Evolutionary conservation across 2,888 invertebrate species (phyloP), one percentile per base, ranked within the genome.

Genomic region (Chrysodeixis includens): DNA sequence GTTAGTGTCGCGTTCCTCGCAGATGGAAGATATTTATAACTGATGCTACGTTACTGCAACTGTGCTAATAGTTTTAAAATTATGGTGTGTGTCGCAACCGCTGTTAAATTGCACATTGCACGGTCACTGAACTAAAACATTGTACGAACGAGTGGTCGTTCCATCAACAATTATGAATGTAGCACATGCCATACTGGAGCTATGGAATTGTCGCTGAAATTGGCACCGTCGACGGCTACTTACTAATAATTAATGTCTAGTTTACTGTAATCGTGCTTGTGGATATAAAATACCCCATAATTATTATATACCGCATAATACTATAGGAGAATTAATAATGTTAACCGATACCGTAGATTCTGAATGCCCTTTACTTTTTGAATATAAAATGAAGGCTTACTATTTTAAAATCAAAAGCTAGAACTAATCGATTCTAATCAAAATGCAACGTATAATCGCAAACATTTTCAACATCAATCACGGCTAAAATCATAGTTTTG

Each of bases 111-210:
- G 85, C 84, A 89, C 76, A 88, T 72, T 85, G 86, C 88, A 86
- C 84, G 89, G 88, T 85, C 88, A 89, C 81, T 89, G 89, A 88
- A 88, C 91, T 87, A 88, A 89, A 90, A 88, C 88, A 90, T 89
- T 84, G 83, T 83, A 81, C 49, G 53, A 69, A 52, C 56, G 66
- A 79, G 63, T 79, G 72, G 62, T 58, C 60, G 67, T 71, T 67
- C 53, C 62, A 72, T 69, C 79, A 79, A 86, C 86, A 84, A 86
- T 86, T 87, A 87, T 81, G 76, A 84, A 84, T 85, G 85, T 83
- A 83, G 82, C 85, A 85, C 84, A 86, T 83, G 83, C 79, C 84
- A 84, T 86, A 62, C 55, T 68, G 65, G 61, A 75, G 66, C 83
- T 79, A 80, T 80, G 75, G 75, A 76, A 76, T 85, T 79, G 80